Evolutionary conservation across 1,140 invertebrate species (phyloP), one percentile per base, ranked within the genome.

Genomic region (Lutraria rhynchaena): DNA sequence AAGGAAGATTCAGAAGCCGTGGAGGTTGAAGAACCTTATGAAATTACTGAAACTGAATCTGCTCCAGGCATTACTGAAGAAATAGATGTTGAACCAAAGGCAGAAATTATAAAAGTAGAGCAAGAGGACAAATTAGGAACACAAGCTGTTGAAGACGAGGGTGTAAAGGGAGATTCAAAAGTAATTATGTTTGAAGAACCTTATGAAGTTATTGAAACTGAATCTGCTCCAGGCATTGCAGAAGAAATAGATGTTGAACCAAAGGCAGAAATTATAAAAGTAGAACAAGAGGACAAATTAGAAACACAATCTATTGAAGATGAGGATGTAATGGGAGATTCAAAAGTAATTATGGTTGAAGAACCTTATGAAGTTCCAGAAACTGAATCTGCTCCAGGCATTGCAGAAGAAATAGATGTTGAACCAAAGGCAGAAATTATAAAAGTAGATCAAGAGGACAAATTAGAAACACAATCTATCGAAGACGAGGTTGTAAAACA

Each of bases 221-320:
- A 55, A 55, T 11, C 51, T 19, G 24, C 24, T 31, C 58, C 58
- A 13, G 27, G 13, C 31, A 33, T 35, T 13, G 24, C 31, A 27
- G 58, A 61, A 3, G 58, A 81, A 76, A 29, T 58, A 24, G 65
- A 67, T 15, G 70, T 73, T 44, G 67, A 57, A 51, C n/a, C 81
- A 60, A 55, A 84, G 41, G 83, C 87, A 75, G 84, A 87, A 85
- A 83, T 55, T 11, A n/a, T 27, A 9, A 24, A 55, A 60, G 51
- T 55, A 11, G 19, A 55, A 55, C 19, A 55, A n/a, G 4, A 78
- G 70, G 70, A 80, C 17, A 84, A 83, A 74, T 33, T 55, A 31
- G 76, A 82, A 41, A n/a, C n/a, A 37, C 17, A 46, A 37, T 46
- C 73, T 49, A 61, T 19, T 65, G 58, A 71, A 65, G 29, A 81